Evolutionary conservation across 2,797 vertebrate genomes (phyloP).

Genomic region (Brachymystax lenok): DNA sequence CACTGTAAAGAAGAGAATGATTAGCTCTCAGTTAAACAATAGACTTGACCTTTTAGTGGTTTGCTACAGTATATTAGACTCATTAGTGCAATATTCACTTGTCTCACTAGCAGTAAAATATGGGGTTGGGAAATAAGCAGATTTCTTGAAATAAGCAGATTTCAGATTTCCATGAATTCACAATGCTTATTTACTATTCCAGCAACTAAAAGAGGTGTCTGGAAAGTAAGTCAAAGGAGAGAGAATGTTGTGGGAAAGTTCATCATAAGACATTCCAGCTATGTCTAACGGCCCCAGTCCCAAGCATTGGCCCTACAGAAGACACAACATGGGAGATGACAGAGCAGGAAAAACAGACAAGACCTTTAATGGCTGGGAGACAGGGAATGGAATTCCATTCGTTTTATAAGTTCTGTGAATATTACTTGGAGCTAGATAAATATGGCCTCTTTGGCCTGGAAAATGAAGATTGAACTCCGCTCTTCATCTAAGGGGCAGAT

Average conservation of each 20-base stretch:
- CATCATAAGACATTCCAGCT: conserved; percentile 75
- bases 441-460: conserved; percentile 55
- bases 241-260: conserved; percentile 81
- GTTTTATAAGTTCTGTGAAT: conserved; percentile 66
- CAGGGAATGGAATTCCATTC: conserved; percentile 68
- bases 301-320: conserved; percentile 64
- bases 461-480: conserved; percentile 62
- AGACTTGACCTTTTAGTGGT: conserved; percentile 62
- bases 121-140: conserved; percentile 53
- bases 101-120: conserved; percentile 42
- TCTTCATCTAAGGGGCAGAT: conserved; percentile 41
- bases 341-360: conserved; percentile 69
- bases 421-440: conserved; percentile 67
- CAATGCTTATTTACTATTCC: conserved; percentile 60
- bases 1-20: conserved; percentile 27
- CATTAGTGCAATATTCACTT: conserved; percentile 31
- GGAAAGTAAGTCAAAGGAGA: conserved; percentile 56
- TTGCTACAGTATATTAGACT: conserved; percentile 37
- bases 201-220: conserved; percentile 53
- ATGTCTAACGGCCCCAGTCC: conserved; percentile 64
- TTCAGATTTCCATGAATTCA: conserved; percentile 50
- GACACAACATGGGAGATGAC: conserved; percentile 68
- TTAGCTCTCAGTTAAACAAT: conserved; percentile 57
- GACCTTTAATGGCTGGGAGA: conserved; percentile 52
- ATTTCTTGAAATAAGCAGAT: conserved; percentile 53